phyloP scores from a whole-genome alignment of 2,113 vertebrate species.

The Thalassarche chlororhynchos region DNA sequence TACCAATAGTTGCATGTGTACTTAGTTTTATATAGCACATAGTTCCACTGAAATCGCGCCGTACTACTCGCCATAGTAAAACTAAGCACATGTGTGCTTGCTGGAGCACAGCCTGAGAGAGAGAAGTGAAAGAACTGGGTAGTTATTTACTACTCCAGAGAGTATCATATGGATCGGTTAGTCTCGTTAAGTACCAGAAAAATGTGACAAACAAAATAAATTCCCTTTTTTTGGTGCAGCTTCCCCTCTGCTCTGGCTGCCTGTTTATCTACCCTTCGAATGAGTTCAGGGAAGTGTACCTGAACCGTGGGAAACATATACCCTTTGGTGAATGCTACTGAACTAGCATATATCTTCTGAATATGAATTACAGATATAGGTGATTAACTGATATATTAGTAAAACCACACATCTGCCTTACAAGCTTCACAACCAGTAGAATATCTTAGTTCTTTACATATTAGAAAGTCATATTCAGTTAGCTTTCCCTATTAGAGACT shows the following conservation, averaged over 20 bases:
- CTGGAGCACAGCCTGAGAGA: neutral
- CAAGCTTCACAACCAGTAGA: neutral
- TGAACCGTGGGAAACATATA: neutral
- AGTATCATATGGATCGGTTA: rapidly evolving
- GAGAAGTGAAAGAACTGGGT: neutral
- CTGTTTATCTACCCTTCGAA: neutral
- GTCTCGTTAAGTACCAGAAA: neutral
- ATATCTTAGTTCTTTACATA: neutral
- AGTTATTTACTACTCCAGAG: neutral
- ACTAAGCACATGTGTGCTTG: neutral
- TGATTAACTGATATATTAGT: neutral
- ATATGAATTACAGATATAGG: neutral
- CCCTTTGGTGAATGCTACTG: neutral
- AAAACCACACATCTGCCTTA: neutral
- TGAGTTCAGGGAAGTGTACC: neutral
- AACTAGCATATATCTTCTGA: neutral
- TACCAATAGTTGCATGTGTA: neutral
- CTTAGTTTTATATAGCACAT: neutral
- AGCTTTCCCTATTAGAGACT: neutral
- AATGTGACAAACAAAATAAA: neutral
- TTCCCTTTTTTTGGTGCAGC: neutral
- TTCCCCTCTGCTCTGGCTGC: neutral
- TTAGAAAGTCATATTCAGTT: neutral
- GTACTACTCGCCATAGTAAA: neutral
- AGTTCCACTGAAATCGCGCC: neutral